Conservation (phyloP, 2,113 vertebrate species). For the Oreocharis arfaki region DNA sequence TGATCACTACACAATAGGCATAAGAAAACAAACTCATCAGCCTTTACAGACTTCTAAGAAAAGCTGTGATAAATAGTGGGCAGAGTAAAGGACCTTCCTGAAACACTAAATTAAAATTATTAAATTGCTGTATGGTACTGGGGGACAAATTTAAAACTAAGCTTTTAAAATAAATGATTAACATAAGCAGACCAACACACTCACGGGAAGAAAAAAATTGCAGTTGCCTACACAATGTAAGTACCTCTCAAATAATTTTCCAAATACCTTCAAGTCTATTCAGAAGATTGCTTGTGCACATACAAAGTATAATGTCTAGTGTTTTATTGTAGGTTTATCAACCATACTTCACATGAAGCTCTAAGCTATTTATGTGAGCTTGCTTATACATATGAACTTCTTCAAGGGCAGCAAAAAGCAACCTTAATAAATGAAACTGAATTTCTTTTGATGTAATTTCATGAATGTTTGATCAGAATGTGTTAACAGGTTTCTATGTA, state of each 20-base stretch:
- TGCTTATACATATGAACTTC: constrained; percentile 65
- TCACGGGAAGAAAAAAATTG: not conserved
- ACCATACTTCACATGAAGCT: constrained; percentile 9
- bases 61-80: constrained; percentile 52
- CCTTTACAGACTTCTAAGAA: constrained; percentile 66
- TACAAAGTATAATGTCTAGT: constrained; percentile 22
- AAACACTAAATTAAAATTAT: constrained; percentile 66
- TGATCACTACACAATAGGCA: constrained; percentile 59
- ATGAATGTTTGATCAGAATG: constrained; percentile 68
- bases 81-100: constrained; percentile 48
- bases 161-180: constrained; percentile 69
- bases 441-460: constrained; percentile 67
- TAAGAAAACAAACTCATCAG: constrained; percentile 70
- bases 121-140: constrained; percentile 38
- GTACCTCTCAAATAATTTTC: constrained; percentile 57
- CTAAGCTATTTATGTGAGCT: constrained; percentile 60
- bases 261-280: constrained; percentile 60
- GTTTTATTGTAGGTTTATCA: constrained; percentile 64
- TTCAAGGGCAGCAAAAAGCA: constrained; percentile 59
- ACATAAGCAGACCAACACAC: constrained; percentile 17
- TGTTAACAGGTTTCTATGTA: constrained; percentile 28
- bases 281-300: constrained; percentile 38
- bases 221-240: not conserved
- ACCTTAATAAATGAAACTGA: constrained; percentile 68
- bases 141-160: constrained; percentile 59